These are phyloP conservation scores for Zoanthus gigantus DNA, from an alignment of 92 coral and sea anemone genomes.

Conservation along the genomic window DNA sequence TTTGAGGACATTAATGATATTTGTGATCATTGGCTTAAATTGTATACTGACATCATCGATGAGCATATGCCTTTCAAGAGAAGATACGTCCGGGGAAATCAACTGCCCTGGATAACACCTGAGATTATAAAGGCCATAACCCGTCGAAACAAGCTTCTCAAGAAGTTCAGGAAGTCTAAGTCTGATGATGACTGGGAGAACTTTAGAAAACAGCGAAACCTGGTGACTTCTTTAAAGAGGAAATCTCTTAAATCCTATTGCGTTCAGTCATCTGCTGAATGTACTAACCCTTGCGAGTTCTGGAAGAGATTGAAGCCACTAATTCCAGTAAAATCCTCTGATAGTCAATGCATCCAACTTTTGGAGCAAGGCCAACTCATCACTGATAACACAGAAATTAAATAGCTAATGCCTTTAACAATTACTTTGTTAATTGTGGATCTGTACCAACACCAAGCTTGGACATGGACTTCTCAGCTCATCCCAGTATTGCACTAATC, in stretches of 20 bases:
- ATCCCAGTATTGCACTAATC: slow-evolving; percentile 18
- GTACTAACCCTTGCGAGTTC: slow-evolving; percentile 47
- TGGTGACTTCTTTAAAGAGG: slow-evolving; percentile 49
- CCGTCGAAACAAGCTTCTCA: slow-evolving; percentile 40
- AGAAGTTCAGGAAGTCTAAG: slow-evolving; percentile 31
- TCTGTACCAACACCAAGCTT: slow-evolving; percentile 1
- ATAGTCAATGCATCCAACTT: slow-evolving; percentile 1
- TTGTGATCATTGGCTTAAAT: background rate
- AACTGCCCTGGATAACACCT: slow-evolving; percentile 10
- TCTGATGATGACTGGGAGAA: slow-evolving; percentile 41
- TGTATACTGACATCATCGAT: background rate
- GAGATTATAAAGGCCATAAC: background rate
- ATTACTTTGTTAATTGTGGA: slow-evolving; percentile 20
- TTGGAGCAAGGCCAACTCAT: slow-evolving; percentile 21
- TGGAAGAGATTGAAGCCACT: slow-evolving; percentile 59
- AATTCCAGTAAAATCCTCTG: slow-evolving; percentile 34
- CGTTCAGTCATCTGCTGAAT: slow-evolving; percentile 8
- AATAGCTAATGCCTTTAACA: background rate
- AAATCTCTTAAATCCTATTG: slow-evolving; percentile 4
- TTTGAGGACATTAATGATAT: slow-evolving; percentile 15
- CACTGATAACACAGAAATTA: slow-evolving; percentile 19
- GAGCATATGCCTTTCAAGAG: slow-evolving; percentile 16
- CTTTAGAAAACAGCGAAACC: slow-evolving; percentile 16
- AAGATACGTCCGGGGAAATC: slow-evolving; percentile 2
- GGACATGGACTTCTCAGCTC: slow-evolving; percentile 9